Percentiles rank a stretch among this genome's conserved stretches.
phyloP scores from a whole-genome alignment of 1,140 invertebrate species.

The Drosophila ananassae region DNA sequence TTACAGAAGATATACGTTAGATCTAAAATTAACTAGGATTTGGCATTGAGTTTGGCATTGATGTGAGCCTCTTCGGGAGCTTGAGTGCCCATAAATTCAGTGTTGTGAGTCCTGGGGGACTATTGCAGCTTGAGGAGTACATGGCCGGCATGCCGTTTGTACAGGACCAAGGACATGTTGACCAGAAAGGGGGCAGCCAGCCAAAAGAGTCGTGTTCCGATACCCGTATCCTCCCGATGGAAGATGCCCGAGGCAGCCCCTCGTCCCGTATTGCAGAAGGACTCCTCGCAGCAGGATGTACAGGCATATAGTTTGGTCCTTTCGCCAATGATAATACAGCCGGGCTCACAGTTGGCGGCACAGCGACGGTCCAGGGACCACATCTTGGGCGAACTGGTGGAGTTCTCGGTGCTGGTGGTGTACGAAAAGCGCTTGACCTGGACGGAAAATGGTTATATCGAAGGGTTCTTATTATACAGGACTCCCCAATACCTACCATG shows the following conservation, averaged over 20 bases:
- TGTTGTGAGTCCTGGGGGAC: constrained; percentile 14
- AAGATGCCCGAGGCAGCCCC: constrained; percentile 70
- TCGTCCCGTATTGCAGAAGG: constrained; percentile 90
- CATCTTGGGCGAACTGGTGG: constrained; percentile 89
- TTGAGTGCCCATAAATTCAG: constrained; percentile 22
- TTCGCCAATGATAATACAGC: constrained; percentile 94
- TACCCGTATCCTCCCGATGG: constrained; percentile 75
- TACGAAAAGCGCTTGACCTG: constrained; percentile 93
- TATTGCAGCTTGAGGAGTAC: constrained; percentile 50
- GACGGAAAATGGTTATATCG: not conserved
- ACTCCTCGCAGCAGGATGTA: constrained; percentile 91
- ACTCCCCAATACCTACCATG: constrained; percentile 86
- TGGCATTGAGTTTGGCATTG: constrained; percentile 26
- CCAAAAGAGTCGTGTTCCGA: constrained; percentile 70
- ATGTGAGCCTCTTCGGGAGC: constrained; percentile 26
- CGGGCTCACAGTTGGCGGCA: constrained; percentile 91
- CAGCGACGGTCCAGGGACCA: constrained; percentile 94
- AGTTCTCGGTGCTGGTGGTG: constrained; percentile 92
- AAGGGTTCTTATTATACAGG: not conserved
- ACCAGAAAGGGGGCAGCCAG: constrained; percentile 65
- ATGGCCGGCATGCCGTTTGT: constrained; percentile 54
- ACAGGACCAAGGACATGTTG: constrained; percentile 70
- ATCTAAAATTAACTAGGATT: constrained; percentile 39
- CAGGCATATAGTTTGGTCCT: constrained; percentile 93
- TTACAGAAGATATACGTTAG: constrained; percentile 8